A percentile compares a stretch with the other conserved stretches of the same genome.
Conservation (phyloP, 1,140 invertebrate genomes). For the Mizuhopecten yessoensis region DNA sequence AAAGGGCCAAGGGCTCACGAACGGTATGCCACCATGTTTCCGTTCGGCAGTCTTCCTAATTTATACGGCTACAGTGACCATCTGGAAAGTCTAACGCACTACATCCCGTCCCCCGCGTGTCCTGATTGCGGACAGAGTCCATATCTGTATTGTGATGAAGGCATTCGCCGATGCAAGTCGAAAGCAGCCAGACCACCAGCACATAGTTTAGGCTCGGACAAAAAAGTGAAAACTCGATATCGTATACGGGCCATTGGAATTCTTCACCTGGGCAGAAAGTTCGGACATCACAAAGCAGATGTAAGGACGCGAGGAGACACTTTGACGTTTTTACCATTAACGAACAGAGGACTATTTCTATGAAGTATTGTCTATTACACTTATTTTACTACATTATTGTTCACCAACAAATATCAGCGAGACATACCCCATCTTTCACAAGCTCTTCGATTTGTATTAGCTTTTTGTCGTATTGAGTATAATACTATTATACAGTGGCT, state of each 20-base stretch:
- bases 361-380: background rate
- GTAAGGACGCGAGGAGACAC: background rate
- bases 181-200: background rate
- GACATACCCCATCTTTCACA: no score
- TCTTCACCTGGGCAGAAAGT: background rate
- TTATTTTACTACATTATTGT: no score
- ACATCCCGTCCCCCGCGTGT: background rate
- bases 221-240: background rate
- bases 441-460: no score
- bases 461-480: no score
- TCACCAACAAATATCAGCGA: no score
- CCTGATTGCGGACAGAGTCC: background rate
- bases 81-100: background rate
- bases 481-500: no score
- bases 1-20: background rate
- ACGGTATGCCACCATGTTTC: slow-evolving; percentile 25
- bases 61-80: slow-evolving; percentile 47
- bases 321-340: background rate
- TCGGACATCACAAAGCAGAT: background rate
- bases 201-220: background rate
- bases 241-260: background rate
- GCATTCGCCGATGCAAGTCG: background rate
- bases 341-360: background rate
- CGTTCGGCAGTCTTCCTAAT: background rate
- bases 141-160: background rate